A percentile compares a stretch with the other conserved stretches of the same genome.
These are phyloP conservation scores for Tor tambroides DNA, from an alignment of 2,113 vertebrate species.

Conservation along the genomic window DNA sequence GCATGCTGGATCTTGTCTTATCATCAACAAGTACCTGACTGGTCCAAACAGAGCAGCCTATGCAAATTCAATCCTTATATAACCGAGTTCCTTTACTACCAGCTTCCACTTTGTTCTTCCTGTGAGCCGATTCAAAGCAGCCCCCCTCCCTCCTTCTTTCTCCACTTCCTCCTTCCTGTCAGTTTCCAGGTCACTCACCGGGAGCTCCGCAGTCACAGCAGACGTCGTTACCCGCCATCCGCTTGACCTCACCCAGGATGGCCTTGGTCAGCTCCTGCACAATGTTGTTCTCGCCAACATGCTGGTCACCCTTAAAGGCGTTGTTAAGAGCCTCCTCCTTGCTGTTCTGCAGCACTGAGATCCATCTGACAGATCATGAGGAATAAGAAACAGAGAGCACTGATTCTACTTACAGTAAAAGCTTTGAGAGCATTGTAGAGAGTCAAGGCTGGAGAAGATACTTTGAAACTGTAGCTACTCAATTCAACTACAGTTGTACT, in stretches of 20 bases:
- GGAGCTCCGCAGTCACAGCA: slow-evolving; percentile 97
- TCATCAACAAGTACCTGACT: neutral
- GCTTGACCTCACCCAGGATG: slow-evolving; percentile 93
- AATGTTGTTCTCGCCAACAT: slow-evolving; percentile 95
- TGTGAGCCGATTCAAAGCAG: slow-evolving; percentile 8
- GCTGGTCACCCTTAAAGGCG: slow-evolving; percentile 96
- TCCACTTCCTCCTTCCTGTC: slow-evolving; percentile 35
- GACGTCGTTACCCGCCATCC: slow-evolving; percentile 93
- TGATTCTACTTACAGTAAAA: neutral
- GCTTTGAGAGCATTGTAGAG: neutral
- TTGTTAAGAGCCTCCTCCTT: slow-evolving; percentile 98
- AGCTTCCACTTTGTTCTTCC: slow-evolving; percentile 9
- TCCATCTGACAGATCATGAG: slow-evolving; percentile 83
- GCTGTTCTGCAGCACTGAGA: slow-evolving; percentile 98
- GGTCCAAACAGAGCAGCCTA: neutral
- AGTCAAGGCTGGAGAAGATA: neutral
- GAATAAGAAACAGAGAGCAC: neutral
- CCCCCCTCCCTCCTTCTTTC: neutral
- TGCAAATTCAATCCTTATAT: slow-evolving; percentile 1
- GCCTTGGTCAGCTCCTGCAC: slow-evolving; percentile 98
- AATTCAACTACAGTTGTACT: too few species aligned
- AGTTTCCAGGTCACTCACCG: slow-evolving; percentile 76
- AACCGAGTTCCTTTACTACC: neutral
- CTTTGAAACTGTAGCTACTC: too few species aligned
- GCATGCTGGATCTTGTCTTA: neutral